Evolutionary conservation across 2,113 vertebrate species (phyloP).

Genomic region (Carettochelys insculpta): DNA sequence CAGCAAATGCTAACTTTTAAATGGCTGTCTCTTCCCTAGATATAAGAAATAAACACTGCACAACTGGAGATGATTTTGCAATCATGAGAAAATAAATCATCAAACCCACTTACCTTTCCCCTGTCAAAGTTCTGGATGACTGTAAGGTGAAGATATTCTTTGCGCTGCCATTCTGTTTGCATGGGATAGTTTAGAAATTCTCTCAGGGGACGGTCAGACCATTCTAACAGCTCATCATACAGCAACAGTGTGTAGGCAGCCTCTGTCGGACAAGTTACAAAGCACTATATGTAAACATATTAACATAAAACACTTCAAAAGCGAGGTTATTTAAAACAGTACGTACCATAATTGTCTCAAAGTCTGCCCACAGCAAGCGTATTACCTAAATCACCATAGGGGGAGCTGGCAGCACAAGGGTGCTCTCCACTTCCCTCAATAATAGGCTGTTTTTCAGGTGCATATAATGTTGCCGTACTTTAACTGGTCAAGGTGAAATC

Average conservation of each 20-base stretch:
- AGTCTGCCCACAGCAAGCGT: background rate
- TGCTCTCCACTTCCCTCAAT: background rate
- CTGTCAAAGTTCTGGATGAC: constrained; percentile 98
- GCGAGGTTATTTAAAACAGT: background rate
- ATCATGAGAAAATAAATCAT: background rate
- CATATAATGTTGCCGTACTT: background rate
- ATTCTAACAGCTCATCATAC: constrained; percentile 95
- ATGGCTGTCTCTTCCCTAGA: background rate
- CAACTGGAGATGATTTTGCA: background rate
- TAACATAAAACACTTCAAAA: background rate
- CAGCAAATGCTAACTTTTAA: background rate
- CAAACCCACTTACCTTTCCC: constrained; percentile 76
- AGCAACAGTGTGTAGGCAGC: constrained; percentile 94
- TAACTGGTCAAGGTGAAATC: background rate
- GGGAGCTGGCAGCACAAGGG: background rate
- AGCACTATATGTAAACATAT: background rate
- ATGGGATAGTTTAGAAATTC: constrained; percentile 97
- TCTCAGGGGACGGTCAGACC: constrained; percentile 93
- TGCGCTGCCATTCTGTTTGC: constrained; percentile 98
- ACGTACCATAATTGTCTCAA: background rate
- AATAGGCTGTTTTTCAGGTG: background rate
- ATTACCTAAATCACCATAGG: background rate
- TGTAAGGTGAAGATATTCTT: constrained; percentile 94
- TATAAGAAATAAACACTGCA: background rate
- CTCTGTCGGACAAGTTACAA: constrained; percentile 77